These are phyloP conservation scores for Amblyjoppa fuscipennis DNA, from an alignment of 2,888 invertebrate species.

Conservation along the genomic window DNA sequence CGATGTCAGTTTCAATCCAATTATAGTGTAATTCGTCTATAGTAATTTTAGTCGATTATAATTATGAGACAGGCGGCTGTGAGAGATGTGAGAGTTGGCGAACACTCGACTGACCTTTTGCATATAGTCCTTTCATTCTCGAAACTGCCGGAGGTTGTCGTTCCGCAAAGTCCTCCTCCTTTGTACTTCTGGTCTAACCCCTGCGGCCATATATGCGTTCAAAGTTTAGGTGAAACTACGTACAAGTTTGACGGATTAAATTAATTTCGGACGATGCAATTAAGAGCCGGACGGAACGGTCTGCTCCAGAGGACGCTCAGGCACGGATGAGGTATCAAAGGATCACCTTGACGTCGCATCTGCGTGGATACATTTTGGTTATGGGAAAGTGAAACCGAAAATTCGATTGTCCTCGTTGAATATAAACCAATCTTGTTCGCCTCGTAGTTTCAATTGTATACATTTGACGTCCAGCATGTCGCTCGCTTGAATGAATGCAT, in stretches of 20 bases:
- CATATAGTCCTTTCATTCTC: constrained; percentile 18
- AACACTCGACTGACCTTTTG: constrained; percentile 19
- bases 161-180: constrained; percentile 13
- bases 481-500: neutral
- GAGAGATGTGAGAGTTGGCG: neutral
- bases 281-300: constrained; percentile 77
- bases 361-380: neutral
- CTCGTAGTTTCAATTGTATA: neutral
- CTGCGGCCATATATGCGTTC: constrained; percentile 25
- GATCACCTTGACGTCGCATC: neutral
- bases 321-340: constrained; percentile 25
- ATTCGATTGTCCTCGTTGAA: neutral
- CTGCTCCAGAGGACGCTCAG: constrained; percentile 16
- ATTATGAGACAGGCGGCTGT: neutral
- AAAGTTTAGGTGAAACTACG: constrained; percentile 69
- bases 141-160: constrained; percentile 31
- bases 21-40: neutral
- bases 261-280: constrained; percentile 83
- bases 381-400: constrained; percentile 8
- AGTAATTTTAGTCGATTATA: neutral
- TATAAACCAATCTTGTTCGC: neutral
- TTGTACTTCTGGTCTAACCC: neutral
- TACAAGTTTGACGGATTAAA: constrained; percentile 77
- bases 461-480: neutral
- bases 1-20: neutral